A percentile compares a stretch with the other conserved stretches of the same genome.
phyloP scores from a whole-genome alignment of 2,888 invertebrate genomes.

The Hydraecia micacea region DNA sequence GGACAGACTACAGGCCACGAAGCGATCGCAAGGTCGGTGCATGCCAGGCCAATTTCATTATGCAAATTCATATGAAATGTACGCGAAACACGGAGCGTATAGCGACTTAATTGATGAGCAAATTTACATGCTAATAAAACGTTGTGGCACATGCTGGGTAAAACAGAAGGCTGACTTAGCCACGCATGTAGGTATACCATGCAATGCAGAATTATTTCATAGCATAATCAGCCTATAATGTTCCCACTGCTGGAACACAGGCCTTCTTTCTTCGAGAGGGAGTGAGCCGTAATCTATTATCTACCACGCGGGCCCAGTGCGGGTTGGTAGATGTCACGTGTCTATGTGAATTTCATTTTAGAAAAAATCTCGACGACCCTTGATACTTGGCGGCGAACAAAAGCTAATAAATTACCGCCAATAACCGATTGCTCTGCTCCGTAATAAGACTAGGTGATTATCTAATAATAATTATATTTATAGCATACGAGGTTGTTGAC shows the following conservation, averaged over 20 bases:
- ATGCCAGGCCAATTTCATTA: slow-evolving; percentile 77
- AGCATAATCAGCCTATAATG: too few species aligned
- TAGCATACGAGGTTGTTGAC: too few species aligned
- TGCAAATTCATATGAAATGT: slow-evolving; percentile 80
- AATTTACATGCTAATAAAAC: slow-evolving; percentile 86
- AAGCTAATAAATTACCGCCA: not conserved
- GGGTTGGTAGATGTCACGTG: too few species aligned
- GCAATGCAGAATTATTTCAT: not conserved
- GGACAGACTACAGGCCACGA: slow-evolving; percentile 23
- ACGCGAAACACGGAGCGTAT: slow-evolving; percentile 67
- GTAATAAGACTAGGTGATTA: too few species aligned
- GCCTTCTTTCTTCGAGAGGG: too few species aligned
- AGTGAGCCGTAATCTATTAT: too few species aligned
- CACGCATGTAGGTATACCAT: not conserved
- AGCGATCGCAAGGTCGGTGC: slow-evolving; percentile 60
- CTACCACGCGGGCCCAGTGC: too few species aligned
- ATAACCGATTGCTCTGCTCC: not conserved
- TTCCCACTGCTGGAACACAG: too few species aligned
- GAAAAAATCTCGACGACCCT: not conserved
- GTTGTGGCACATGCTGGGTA: slow-evolving; percentile 39
- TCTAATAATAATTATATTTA: too few species aligned
- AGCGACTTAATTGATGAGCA: slow-evolving; percentile 82
- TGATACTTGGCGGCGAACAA: not conserved
- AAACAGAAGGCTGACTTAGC: slow-evolving; percentile 31
- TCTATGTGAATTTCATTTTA: too few species aligned